Base-by-base conservation (phyloP, 2,888 invertebrate genomes). In the Empis livida region DNA sequence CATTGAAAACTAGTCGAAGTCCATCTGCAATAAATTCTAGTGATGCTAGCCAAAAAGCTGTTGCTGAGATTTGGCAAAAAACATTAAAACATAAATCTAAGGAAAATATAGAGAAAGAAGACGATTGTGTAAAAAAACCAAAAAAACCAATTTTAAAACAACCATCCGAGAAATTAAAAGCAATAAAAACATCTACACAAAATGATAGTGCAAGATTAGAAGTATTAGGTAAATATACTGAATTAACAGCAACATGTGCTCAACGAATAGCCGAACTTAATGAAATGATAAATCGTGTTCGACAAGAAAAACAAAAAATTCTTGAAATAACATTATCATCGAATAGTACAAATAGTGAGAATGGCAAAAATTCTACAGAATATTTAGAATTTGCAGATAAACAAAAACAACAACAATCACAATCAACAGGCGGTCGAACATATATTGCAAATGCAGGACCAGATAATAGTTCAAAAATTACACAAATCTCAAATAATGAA, bases 221-320 rank as follows among this genome's bases (percentile, higher is more conserved):
- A 35, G 15, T 49, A 6, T 53, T 61, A 17, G 58, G 57, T 13
- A 71, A 72, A 41, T 76, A 74, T 48, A 68, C 73, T 1, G 65
- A 74, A 52, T 65, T 77, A 13, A 74, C 77, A 1, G 73, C 73
- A 41, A 71, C 68, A 41, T 78, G 75, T 46, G 71, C 71, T 0
- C 71, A 76, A 51, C 69, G 77, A 49, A 79, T 80, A 42, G 71
- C 72, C 2, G 73, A 74, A 48, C 58, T 80, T 8, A 71, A 73
- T 0, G 71, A 71, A 10, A 69, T 76, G 56, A 78, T 80, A 13
- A 68, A 72, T n/a, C 71, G 73, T 57, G 72, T 79, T 8, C 70
- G 79, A n/a, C 65, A 71, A 45, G 79, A 79, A 55, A 75, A 74
- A 51, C 65, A 71, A 42, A 66, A 69, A 41, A 63, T 76, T 15